phyloP scores from a whole-genome alignment of 2,113 vertebrate species.

The Etheostoma spectabile region DNA sequence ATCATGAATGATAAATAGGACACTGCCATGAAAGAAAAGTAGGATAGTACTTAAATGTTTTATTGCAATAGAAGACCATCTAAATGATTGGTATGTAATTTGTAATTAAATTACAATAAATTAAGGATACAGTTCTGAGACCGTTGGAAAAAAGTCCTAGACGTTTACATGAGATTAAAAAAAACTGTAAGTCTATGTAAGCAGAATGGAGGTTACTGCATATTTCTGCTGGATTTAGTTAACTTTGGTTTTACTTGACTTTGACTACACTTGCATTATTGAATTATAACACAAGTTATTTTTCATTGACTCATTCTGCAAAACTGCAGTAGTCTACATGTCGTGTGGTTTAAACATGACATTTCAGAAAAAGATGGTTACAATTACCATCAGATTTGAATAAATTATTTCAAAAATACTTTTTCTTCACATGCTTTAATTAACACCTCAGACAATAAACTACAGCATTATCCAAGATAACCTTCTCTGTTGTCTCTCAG shows the following conservation, averaged over 20 bases:
- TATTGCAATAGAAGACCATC: neutral
- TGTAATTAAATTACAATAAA: neutral
- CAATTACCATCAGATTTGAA: neutral
- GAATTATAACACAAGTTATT: neutral
- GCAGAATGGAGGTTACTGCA: neutral
- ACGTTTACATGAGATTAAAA: neutral
- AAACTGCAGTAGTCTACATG: neutral
- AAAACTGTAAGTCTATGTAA: neutral
- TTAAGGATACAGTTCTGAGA: neutral
- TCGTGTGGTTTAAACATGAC: neutral
- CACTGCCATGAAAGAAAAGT: neutral
- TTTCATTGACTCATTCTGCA: neutral
- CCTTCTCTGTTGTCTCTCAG: neutral
- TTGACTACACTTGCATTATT: neutral
- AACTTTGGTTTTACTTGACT: neutral
- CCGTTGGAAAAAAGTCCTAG: neutral
- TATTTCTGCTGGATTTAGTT: neutral
- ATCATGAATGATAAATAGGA: neutral
- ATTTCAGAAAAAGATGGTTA: neutral
- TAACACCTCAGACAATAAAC: neutral
- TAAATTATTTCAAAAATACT: neutral
- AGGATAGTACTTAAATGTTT: neutral
- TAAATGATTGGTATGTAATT: neutral
- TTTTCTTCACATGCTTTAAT: conserved; percentile 6
- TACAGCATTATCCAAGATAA: neutral